These are phyloP conservation scores for Nebria brevicollis DNA, from an alignment of 2,888 invertebrate genomes.

Conservation along the genomic window DNA sequence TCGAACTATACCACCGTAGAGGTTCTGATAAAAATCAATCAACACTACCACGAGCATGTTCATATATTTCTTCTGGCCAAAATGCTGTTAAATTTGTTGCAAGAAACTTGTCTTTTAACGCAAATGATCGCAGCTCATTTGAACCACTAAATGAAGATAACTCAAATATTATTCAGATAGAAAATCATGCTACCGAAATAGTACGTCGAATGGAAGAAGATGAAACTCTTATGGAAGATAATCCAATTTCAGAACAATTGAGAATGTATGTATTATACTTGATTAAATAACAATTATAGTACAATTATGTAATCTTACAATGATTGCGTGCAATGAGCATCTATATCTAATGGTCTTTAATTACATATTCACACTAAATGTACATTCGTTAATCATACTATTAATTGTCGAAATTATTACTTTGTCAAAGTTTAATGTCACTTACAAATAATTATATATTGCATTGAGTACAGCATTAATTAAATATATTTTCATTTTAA, in stretches of 20 bases:
- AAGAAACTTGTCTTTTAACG: constrained; percentile 21
- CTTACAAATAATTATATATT: too few species aligned
- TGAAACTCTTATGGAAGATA: constrained; percentile 72
- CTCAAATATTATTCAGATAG: constrained; percentile 32
- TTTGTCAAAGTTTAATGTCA: not conserved
- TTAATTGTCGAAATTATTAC: not conserved
- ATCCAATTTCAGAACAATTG: constrained; percentile 70
- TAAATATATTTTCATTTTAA: constrained; percentile 55
- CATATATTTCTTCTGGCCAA: constrained; percentile 5
- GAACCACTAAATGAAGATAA: constrained; percentile 34
- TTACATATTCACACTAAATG: too few species aligned
- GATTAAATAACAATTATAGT: constrained; percentile 3
- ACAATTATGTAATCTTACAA: constrained; percentile 8
- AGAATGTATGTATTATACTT: constrained; percentile 64
- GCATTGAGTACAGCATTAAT: not conserved
- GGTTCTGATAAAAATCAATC: constrained; percentile 22
- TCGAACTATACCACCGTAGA: constrained; percentile 30
- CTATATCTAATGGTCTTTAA: too few species aligned
- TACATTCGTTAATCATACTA: too few species aligned
- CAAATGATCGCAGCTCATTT: constrained; percentile 26
- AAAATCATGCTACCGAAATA: constrained; percentile 68
- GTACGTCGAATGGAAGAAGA: constrained; percentile 74
- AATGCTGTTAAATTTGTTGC: constrained; percentile 11
- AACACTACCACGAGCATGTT: not conserved
- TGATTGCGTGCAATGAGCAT: too few species aligned